Percentiles rank a stretch among this genome's conserved stretches.
These are phyloP conservation scores for Cettia cetti DNA, from an alignment of 2,113 vertebrate genomes.

Conservation along the genomic window DNA sequence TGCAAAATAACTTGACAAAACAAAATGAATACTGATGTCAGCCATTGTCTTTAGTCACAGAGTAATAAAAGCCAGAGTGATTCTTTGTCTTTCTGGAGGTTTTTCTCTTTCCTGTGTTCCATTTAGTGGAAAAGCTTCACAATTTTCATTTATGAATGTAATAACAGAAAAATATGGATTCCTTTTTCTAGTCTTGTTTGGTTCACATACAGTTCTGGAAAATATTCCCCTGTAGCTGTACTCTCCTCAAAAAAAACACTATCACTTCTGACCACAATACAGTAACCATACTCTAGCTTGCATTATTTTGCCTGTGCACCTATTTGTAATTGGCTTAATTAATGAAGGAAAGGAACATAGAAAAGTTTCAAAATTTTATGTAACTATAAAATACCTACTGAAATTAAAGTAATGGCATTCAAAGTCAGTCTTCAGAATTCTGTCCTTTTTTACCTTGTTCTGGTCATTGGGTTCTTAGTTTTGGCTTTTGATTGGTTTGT, in stretches of 20 bases:
- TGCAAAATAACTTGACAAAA: background rate
- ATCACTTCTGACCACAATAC: background rate
- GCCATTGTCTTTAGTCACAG: background rate
- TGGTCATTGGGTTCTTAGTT: background rate
- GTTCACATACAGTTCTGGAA: background rate
- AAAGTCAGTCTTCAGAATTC: background rate
- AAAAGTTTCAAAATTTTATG: background rate
- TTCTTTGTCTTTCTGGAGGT: background rate
- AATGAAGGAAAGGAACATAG: background rate
- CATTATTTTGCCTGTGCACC: background rate
- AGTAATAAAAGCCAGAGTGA: background rate
- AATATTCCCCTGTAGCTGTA: background rate
- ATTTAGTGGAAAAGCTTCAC: background rate
- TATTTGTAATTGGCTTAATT: background rate
- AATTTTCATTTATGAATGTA: background rate
- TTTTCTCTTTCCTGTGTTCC: background rate
- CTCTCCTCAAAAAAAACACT: background rate
- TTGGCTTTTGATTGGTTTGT: background rate
- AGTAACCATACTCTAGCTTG: background rate
- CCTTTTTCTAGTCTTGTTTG: background rate
- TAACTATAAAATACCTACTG: background rate
- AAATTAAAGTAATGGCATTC: background rate
- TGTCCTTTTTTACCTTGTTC: background rate
- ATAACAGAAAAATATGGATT: background rate
- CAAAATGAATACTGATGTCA: background rate